Conservation (phyloP, 2,888 invertebrate species). For the Luffia ferchaultella region DNA sequence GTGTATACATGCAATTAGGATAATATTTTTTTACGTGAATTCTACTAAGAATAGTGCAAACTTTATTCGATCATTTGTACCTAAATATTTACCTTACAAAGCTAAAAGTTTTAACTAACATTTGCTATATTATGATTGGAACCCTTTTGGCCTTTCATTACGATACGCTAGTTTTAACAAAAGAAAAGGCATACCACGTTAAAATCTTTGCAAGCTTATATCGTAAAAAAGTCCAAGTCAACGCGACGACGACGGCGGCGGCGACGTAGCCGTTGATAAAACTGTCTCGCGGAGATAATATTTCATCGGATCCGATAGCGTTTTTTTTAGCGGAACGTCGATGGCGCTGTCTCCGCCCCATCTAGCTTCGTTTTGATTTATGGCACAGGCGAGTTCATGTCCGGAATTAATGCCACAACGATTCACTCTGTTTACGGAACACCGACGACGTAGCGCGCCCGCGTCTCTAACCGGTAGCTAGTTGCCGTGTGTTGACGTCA, state of each 20-base stretch:
- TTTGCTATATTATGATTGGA: no score
- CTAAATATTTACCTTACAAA: no score
- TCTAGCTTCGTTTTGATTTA: constrained; percentile 25
- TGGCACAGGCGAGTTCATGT: constrained; percentile 23
- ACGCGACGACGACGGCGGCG: no score
- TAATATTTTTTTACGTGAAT: no score
- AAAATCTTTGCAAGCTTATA: neutral
- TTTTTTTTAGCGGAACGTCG: constrained; percentile 23
- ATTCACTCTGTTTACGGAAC: neutral
- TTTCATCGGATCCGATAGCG: neutral
- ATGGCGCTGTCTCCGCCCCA: constrained; percentile 18
- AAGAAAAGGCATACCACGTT: neutral
- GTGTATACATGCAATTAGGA: no score
- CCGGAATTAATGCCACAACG: constrained; percentile 28
- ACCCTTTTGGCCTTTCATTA: no score
- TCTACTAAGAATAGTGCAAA: no score
- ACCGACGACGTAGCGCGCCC: neutral
- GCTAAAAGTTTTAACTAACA: no score
- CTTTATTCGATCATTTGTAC: no score
- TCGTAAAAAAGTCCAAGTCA: neutral
- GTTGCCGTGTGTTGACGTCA: constrained; percentile 1
- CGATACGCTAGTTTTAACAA: no score
- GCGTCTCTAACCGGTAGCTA: neutral
- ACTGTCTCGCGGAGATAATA: constrained; percentile 3
- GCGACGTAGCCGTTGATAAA: neutral